Conservation (phyloP, 2,113 vertebrate genomes). For the Progne subis region DNA sequence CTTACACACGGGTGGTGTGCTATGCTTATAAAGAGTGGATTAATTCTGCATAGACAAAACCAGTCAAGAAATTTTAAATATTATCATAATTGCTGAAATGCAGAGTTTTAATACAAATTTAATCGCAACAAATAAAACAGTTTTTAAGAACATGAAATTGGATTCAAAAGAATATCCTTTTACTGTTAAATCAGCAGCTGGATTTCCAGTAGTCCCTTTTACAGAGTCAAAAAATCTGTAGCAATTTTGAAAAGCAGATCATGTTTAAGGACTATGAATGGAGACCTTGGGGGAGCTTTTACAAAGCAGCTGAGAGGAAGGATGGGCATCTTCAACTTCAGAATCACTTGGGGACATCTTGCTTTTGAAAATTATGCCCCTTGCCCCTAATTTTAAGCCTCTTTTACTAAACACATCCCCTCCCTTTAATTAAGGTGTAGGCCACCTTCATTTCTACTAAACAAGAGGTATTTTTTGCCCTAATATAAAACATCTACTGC, state of each 20-base stretch:
- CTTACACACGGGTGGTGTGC: accelerated
- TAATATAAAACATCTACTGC: background rate
- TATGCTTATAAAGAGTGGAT: background rate
- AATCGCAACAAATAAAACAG: background rate
- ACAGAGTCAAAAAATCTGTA: background rate
- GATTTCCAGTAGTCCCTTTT: background rate
- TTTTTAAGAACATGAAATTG: background rate
- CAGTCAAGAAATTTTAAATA: background rate
- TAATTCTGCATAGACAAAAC: background rate
- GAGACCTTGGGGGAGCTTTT: background rate
- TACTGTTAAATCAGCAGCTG: background rate
- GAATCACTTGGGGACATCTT: background rate
- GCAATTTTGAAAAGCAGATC: background rate
- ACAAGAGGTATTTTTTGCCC: background rate
- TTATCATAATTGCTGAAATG: background rate
- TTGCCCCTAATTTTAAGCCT: background rate
- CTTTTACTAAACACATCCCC: background rate
- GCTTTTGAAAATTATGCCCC: background rate
- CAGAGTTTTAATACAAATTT: background rate
- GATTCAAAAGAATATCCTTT: background rate
- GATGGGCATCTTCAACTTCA: background rate
- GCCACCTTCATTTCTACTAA: background rate
- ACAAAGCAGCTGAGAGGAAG: background rate
- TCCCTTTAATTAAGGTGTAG: background rate
- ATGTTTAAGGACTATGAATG: background rate